phyloP scores from a whole-genome alignment of 2,888 invertebrate species.

The Criorhina ranunculi region DNA sequence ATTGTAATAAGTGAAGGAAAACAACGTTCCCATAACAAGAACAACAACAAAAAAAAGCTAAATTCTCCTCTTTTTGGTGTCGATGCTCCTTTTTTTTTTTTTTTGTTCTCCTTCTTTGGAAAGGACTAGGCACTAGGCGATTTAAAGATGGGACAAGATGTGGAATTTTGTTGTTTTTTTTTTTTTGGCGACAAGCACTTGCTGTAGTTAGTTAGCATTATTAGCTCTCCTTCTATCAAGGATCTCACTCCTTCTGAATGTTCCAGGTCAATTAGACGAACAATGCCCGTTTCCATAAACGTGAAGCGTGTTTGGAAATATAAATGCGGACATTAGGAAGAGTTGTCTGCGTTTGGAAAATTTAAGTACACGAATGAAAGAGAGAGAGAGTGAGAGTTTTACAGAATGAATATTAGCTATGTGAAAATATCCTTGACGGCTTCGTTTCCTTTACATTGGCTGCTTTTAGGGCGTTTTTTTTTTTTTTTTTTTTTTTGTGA shows the following conservation, averaged over 20 bases:
- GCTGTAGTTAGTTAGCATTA: conserved; percentile 66
- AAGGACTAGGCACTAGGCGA: conserved; percentile 14
- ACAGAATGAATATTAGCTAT: conserved; percentile 45
- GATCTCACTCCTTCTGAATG: conserved; percentile 32
- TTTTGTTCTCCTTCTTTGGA: conserved; percentile 2
- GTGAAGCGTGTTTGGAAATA: conserved; percentile 71
- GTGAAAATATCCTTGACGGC: conserved; percentile 58
- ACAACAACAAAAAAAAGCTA: conserved; percentile 13
- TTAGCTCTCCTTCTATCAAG: conserved; percentile 50
- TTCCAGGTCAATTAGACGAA: conserved; percentile 71
- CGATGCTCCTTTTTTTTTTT: conserved; percentile 2
- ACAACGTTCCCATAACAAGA: conserved; percentile 28
- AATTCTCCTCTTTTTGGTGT: conserved; percentile 8
- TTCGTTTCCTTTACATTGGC: conserved; percentile 50
- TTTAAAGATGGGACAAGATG: conserved; percentile 29
- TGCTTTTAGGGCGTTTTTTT: conserved; percentile 8
- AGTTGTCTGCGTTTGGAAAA: conserved; percentile 54
- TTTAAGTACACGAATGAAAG: conserved; percentile 10
- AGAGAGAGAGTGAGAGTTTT: conserved; percentile 39
- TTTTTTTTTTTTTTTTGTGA: too few relatives aligned
- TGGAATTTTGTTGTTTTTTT: conserved; percentile 40
- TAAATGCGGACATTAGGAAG: conserved; percentile 69
- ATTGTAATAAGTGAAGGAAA: conserved; percentile 50
- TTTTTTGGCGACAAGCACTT: conserved; percentile 58
- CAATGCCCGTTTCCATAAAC: conserved; percentile 69